phyloP scores from a whole-genome alignment of 1,140 invertebrate species.

The Leucophenga varia region DNA sequence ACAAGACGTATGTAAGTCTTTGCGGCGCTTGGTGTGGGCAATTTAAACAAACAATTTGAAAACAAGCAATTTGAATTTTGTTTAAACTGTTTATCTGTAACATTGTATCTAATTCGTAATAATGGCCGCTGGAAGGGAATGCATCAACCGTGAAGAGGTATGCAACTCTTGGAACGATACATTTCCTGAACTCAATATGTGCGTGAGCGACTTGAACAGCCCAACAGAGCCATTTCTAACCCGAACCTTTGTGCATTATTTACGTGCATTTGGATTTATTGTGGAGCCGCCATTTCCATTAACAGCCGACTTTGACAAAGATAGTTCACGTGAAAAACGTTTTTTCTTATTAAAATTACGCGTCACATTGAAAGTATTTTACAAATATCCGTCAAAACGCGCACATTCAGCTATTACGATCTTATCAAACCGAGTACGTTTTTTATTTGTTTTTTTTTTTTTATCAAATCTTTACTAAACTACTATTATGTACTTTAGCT shows the following conservation, averaged over 20 bases:
- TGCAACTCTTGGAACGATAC: constrained; percentile 18
- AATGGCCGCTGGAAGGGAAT: no score
- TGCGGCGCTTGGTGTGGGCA: no score
- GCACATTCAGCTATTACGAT: constrained; percentile 33
- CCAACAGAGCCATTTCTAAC: constrained; percentile 33
- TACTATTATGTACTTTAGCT: constrained; percentile 11
- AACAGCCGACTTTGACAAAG: constrained; percentile 10
- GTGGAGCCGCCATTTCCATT: constrained; percentile 34
- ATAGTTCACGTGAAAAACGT: constrained; percentile 31
- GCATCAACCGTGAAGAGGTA: constrained; percentile 22
- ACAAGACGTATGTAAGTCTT: no score
- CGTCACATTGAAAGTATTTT: constrained; percentile 39
- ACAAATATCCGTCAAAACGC: constrained; percentile 31
- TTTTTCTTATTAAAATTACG: constrained; percentile 30
- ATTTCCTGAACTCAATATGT: constrained; percentile 34
- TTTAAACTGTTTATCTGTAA: no score
- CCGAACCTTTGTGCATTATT: constrained; percentile 24
- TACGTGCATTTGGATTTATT: constrained; percentile 31
- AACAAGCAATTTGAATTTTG: no score
- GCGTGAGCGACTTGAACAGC: constrained; percentile 19
- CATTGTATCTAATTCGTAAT: no score
- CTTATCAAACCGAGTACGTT: constrained; percentile 36
- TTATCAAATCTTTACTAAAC: no score
- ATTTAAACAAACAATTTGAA: no score
- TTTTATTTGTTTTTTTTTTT: not conserved